Percentiles rank a stretch among this genome's conserved stretches.
Conservation (phyloP, 2,113 vertebrate genomes). For the Archilochus colubris region DNA sequence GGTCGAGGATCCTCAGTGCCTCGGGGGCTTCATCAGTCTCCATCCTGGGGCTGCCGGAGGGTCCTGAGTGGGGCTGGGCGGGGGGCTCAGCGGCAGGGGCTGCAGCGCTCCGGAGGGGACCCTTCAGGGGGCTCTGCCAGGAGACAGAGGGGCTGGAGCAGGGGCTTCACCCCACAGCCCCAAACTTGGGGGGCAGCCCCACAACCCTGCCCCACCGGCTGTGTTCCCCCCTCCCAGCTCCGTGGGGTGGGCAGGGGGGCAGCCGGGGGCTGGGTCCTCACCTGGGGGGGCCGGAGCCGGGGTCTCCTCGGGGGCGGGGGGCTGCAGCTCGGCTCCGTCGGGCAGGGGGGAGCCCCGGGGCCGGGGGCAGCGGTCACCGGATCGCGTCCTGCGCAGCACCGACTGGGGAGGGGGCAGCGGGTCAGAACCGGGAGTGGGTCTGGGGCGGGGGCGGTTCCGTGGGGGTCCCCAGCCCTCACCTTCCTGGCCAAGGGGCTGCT, state of each 20-base stretch:
- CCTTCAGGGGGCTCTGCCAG: not conserved
- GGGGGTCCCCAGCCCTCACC: constrained; percentile 41
- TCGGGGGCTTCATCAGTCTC: not conserved
- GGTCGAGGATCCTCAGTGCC: not conserved
- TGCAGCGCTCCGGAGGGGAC: not conserved
- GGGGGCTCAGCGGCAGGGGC: not conserved
- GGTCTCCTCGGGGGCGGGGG: not conserved
- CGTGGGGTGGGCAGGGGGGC: not conserved
- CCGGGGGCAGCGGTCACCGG: constrained; percentile 84
- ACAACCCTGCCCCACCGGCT: not conserved
- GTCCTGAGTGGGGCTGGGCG: constrained; percentile 18
- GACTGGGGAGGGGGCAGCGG: constrained; percentile 58
- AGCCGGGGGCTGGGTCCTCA: not conserved
- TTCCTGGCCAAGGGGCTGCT: constrained; percentile 88
- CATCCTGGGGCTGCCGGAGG: not conserved
- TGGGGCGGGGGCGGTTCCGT: too few relatives aligned
- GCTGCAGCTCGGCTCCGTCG: constrained; percentile 73
- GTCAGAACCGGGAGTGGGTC: not conserved
- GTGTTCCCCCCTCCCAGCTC: not conserved
- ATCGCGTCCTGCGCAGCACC: constrained; percentile 84
- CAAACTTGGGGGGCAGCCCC: not conserved
- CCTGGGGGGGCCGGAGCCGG: not conserved
- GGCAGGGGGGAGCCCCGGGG: constrained; percentile 81
- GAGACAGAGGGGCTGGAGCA: not conserved
- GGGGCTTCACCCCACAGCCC: not conserved